Conservation (phyloP, 2,797 vertebrate genomes). For the Semaprochilodus insignis region DNA sequence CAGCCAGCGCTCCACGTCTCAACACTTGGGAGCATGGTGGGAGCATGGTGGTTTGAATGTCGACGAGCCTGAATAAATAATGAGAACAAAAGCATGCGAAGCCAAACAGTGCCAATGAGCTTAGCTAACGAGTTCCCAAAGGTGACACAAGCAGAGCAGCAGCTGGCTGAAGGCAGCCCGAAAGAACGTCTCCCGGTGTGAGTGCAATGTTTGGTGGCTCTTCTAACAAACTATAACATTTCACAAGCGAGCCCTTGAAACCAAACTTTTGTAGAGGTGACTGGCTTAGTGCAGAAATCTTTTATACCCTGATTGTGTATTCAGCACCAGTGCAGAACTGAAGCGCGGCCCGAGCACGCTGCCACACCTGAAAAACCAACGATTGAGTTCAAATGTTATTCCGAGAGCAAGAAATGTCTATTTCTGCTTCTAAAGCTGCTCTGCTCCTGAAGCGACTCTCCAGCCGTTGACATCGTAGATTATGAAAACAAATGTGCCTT, state of each 20-base stretch:
- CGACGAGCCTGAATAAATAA: conserved; percentile 46
- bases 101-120: conserved; percentile 29
- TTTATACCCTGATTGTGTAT: neutral
- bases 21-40: conserved; percentile 20
- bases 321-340: neutral
- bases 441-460: neutral
- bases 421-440: neutral
- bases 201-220: neutral
- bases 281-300: too few species aligned
- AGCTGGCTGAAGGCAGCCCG: neutral
- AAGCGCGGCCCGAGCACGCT: too few species aligned
- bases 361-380: neutral
- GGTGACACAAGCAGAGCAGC: conserved; percentile 23
- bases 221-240: conserved; percentile 1
- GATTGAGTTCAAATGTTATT: neutral
- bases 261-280: neutral
- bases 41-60: conserved; percentile 38
- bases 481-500: neutral
- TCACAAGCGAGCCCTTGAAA: conserved; percentile 1
- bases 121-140: conserved; percentile 54
- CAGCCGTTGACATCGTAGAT: conserved; percentile 10
- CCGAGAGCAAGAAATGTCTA: neutral
- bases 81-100: conserved; percentile 34
- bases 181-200: neutral
- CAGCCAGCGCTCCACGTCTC: conserved; percentile 16